These are phyloP conservation scores for Drosophila limbata DNA, from an alignment of 2,888 invertebrate genomes.

Conservation along the genomic window DNA sequence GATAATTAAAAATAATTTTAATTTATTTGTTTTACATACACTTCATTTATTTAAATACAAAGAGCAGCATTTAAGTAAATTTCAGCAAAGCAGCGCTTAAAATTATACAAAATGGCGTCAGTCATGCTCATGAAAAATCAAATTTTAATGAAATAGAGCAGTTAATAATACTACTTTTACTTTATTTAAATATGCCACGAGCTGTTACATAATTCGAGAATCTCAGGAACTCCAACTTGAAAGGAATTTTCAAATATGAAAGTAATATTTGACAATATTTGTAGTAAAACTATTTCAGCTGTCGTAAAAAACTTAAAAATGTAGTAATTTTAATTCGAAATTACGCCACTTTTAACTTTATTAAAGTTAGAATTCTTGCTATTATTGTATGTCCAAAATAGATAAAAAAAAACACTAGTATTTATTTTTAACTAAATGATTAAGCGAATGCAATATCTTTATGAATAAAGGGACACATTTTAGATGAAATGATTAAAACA, in stretches of 20 bases:
- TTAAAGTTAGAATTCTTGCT: not conserved
- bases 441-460: not conserved
- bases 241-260: not conserved
- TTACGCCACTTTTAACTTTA: not conserved
- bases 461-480: not conserved
- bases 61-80: not conserved
- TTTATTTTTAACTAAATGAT: not conserved
- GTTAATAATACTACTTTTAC: not conserved
- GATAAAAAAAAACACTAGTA: not conserved
- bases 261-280: not conserved
- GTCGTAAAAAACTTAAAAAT: too few relatives aligned
- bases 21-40: not conserved
- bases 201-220: not conserved
- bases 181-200: not conserved
- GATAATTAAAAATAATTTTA: not conserved
- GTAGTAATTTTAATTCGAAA: not conserved
- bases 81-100: not conserved
- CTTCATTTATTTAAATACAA: not conserved
- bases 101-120: slow-evolving; percentile 62
- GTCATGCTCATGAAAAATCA: not conserved
- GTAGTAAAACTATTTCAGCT: not conserved
- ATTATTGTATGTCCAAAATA: not conserved
- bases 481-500: not conserved
- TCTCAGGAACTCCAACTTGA: not conserved
- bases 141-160: not conserved